Base-by-base conservation (phyloP, 2,888 invertebrate species). In the Stegophylla sp. region DNA sequence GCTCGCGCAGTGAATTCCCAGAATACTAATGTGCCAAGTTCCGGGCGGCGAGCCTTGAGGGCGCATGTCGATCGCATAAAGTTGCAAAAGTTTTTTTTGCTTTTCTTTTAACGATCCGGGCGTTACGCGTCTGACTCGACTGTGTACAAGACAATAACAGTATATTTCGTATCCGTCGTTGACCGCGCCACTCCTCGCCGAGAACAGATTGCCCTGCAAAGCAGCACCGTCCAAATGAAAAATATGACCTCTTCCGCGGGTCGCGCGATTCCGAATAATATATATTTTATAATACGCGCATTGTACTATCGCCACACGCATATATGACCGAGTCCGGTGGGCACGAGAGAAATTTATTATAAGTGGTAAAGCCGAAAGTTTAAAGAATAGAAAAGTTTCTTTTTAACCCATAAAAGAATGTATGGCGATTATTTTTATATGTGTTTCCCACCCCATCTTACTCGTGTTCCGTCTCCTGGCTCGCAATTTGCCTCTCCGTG, bases 341-440 rank as follows among this genome's bases (percentile, higher is more conserved):
- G 48, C 45, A 56, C 13, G 20, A 43, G 41, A 71, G 63, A 61
- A 71, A 79, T 71, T 71, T 71, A 71, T 79, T 71, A 69, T 51
- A 71, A 71, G 79, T 71, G 79, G 79, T 71, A 79, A 71, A 77
- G 77, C 59, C 59, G 56, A 69, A 79, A 79, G 79, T 79, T 79
- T 79, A 79, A 69, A 61, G 71, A 77, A 69, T 69, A 67, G 56
- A 79, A 71, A 79, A 79, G 71, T 79, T 79, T 77, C 69, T 77
- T 59, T 77, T 79, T 71, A 61, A 61, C 71, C 69, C 79, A 79
- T 71, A 79, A 79, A 79, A 69, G 71, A 69, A 71, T 61, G 79
- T 23, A 51, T n/a, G 71, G 79, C 79, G 79, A 79, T 79, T 71
- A 79, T 79, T 79, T 71, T 79, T 79, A 61, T 71, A 61, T 79